Percentiles rank a stretch among this genome's conserved stretches.
Evolutionary conservation across 1,140 invertebrate genomes (phyloP).

Genomic region (Galendromus occidentalis): DNA sequence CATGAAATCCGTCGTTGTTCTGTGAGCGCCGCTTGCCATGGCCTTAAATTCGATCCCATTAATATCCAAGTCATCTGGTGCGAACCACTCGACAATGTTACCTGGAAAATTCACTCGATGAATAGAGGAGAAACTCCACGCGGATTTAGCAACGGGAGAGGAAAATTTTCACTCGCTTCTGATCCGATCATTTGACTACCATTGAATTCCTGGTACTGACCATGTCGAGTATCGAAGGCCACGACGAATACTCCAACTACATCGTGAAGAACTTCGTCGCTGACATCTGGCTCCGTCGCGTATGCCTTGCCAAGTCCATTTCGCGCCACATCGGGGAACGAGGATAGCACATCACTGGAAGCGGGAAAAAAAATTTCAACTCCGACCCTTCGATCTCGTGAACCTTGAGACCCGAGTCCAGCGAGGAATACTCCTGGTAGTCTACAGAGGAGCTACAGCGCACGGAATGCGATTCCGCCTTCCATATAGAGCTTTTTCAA

Average conservation of each 20-base stretch:
- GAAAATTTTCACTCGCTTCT: no score
- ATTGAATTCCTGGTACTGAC: neutral
- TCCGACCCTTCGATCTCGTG: no score
- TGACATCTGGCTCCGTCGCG: neutral
- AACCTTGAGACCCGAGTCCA: no score
- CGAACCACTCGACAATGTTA: slow-evolving; percentile 31
- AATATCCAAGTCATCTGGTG: slow-evolving; percentile 29
- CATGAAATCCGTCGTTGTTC: slow-evolving; percentile 30
- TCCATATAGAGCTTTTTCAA: no score
- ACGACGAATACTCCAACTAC: slow-evolving; percentile 3
- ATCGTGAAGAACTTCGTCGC: neutral
- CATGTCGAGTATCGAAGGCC: neutral
- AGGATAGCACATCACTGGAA: neutral
- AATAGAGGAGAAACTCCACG: no score
- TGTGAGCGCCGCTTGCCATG: slow-evolving; percentile 32
- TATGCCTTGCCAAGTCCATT: neutral
- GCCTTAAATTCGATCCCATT: slow-evolving; percentile 33
- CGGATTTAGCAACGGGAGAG: no score
- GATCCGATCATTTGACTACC: no score
- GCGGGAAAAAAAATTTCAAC: no score
- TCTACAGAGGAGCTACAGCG: no score
- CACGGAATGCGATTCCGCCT: no score
- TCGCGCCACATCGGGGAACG: neutral
- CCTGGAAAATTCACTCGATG: slow-evolving; percentile 21
- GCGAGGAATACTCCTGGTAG: no score